A percentile compares a stretch with the other conserved stretches of the same genome.
Evolutionary conservation across 2,888 invertebrate genomes (phyloP).

Genomic region (Nasonovia ribisnigri): DNA sequence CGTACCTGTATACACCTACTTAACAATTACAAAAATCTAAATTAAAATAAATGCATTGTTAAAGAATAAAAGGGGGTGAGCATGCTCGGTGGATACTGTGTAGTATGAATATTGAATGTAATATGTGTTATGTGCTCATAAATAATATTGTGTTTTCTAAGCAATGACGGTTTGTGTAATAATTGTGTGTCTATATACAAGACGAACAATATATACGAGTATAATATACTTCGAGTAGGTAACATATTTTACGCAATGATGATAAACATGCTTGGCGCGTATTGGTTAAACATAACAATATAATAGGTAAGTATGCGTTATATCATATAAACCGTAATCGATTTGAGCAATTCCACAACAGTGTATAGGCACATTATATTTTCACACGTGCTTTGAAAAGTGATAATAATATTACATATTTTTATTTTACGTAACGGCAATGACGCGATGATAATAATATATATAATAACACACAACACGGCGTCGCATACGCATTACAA

Average conservation of each 20-base stretch:
- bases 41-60: background rate
- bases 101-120: too few species aligned
- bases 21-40: background rate
- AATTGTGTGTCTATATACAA: background rate
- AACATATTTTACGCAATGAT: background rate
- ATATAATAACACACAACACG: background rate
- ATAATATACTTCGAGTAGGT: background rate
- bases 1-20: background rate
- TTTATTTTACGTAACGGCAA: constrained; percentile 1
- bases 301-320: background rate
- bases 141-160: background rate
- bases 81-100: background rate
- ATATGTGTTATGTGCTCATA: background rate
- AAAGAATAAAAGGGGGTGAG: background rate
- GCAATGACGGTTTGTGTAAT: background rate
- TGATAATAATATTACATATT: background rate
- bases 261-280: background rate
- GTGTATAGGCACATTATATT: background rate
- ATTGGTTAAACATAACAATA: background rate
- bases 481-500: background rate
- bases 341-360: background rate
- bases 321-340: background rate
- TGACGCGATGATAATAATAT: background rate
- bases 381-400: background rate
- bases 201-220: background rate